Evolutionary conservation across 37 sponge, comb jelly and placozoan genomes (phyloP).

Genomic region (Theonella swinhoei): DNA sequence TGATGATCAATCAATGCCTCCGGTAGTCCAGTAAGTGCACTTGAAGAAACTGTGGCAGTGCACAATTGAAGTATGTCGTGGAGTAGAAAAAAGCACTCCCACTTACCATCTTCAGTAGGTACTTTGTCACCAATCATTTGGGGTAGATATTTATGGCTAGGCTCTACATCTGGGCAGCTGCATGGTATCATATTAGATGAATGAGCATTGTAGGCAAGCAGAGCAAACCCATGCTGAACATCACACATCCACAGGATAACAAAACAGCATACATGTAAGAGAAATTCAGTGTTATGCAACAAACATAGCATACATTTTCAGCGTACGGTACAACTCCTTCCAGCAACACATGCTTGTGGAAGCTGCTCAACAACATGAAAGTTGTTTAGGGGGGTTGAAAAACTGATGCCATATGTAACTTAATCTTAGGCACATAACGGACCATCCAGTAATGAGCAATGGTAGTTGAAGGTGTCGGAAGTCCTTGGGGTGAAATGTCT

Average conservation of each 20-base stretch:
- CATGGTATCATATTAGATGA: not conserved
- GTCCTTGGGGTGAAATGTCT: not conserved
- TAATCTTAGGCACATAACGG: conserved; percentile 3
- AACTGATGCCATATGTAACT: conserved; percentile 33
- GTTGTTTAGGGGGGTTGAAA: conserved; percentile 15
- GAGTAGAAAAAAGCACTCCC: conserved; percentile 44
- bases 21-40: not conserved
- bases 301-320: too few relatives aligned
- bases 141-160: conserved; percentile 7
- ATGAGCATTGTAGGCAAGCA: too few relatives aligned
- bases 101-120: conserved; percentile 13
- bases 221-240: too few relatives aligned
- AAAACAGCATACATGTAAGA: too few relatives aligned
- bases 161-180: conserved; percentile 32
- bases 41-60: not conserved
- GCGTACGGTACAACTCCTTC: conserved; percentile 50
- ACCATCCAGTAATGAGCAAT: conserved; percentile 18
- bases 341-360: conserved; percentile 51
- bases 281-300: too few relatives aligned
- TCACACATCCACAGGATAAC: too few relatives aligned
- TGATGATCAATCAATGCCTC: not conserved
- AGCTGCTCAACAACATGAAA: conserved; percentile 21
- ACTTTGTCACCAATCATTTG: conserved; percentile 21
- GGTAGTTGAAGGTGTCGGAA: conserved; percentile 11
- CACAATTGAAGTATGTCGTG: conserved; percentile 22